A percentile compares a stretch with the other conserved stretches of the same genome.
Conservation (phyloP, 2,888 invertebrate species). For the Agriopis aurantiaria region DNA sequence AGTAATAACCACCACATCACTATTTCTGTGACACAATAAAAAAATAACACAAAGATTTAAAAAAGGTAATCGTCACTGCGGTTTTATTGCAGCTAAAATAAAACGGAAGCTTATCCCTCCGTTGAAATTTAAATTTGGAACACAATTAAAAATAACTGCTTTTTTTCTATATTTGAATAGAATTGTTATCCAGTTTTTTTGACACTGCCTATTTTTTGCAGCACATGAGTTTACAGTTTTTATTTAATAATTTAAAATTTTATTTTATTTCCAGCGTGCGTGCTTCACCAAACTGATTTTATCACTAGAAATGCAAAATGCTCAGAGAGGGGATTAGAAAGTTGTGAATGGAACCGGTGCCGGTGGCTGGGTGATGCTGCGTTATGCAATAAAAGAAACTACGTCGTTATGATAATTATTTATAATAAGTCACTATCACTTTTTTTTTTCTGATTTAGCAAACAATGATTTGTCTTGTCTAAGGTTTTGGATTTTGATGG, state of each 20-base stretch:
- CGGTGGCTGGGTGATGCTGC: slow-evolving; percentile 44
- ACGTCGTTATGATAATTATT: neutral
- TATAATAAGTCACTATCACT: slow-evolving; percentile 5
- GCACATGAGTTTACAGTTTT: too few relatives aligned
- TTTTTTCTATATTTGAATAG: slow-evolving; percentile 41
- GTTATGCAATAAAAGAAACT: slow-evolving; percentile 38
- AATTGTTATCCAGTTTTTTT: neutral
- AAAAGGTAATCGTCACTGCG: neutral
- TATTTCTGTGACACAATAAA: neutral
- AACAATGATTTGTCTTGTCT: too few relatives aligned
- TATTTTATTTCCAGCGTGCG: neutral
- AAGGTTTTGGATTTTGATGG: too few relatives aligned
- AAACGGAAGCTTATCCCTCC: neutral
- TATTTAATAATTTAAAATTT: too few relatives aligned
- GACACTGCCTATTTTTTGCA: too few relatives aligned
- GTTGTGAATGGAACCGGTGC: slow-evolving; percentile 56
- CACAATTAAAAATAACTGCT: neutral
- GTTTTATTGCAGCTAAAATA: neutral
- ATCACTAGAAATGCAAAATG: slow-evolving; percentile 52
- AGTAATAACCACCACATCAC: slow-evolving; percentile 62
- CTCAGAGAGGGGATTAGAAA: slow-evolving; percentile 67
- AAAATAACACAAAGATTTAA: neutral
- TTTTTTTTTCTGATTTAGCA: neutral
- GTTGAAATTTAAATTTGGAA: slow-evolving; percentile 7
- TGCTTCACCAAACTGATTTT: neutral